Conservation (phyloP, 64 coral and sea anemone genomes). For the Pachyseris speciosa region DNA sequence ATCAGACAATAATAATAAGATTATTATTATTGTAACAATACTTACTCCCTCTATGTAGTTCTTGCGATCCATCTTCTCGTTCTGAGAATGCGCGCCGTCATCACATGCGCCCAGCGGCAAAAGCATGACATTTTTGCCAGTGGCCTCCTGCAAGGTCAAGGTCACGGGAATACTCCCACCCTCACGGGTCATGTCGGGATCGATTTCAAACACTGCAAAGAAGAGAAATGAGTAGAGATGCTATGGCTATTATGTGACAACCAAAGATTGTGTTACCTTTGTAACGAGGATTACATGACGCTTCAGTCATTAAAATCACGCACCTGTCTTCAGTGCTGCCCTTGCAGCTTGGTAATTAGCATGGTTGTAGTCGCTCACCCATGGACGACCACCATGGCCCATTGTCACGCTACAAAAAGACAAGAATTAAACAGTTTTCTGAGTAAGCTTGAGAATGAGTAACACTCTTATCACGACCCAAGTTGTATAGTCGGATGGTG, state of each 20-base stretch:
- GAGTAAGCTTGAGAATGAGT: too few relatives aligned
- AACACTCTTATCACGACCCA: too few relatives aligned
- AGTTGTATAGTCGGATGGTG: too few relatives aligned
- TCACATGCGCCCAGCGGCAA: slow-evolving; percentile 90
- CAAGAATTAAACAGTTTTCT: neutral
- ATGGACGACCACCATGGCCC: slow-evolving; percentile 74
- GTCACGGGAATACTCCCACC: slow-evolving; percentile 97
- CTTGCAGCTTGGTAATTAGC: slow-evolving; percentile 75
- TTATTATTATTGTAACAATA: neutral
- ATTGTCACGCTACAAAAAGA: slow-evolving; percentile 34
- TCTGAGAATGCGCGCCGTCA: slow-evolving; percentile 97
- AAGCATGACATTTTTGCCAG: slow-evolving; percentile 84
- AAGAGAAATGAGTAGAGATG: neutral
- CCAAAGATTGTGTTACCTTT: neutral
- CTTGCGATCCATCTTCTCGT: slow-evolving; percentile 89
- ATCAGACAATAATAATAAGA: too few relatives aligned
- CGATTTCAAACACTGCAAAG: slow-evolving; percentile 70
- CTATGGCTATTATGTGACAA: neutral
- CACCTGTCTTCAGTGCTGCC: slow-evolving; percentile 82
- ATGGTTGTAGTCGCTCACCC: slow-evolving; percentile 83
- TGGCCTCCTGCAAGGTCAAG: slow-evolving; percentile 85
- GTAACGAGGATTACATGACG: neutral
- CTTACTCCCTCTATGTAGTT: slow-evolving; percentile 96
- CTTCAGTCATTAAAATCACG: neutral
- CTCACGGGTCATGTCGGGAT: slow-evolving; percentile 95